Evolutionary conservation across 2,797 vertebrate species (phyloP).

Genomic region (Capromys pilorides): DNA sequence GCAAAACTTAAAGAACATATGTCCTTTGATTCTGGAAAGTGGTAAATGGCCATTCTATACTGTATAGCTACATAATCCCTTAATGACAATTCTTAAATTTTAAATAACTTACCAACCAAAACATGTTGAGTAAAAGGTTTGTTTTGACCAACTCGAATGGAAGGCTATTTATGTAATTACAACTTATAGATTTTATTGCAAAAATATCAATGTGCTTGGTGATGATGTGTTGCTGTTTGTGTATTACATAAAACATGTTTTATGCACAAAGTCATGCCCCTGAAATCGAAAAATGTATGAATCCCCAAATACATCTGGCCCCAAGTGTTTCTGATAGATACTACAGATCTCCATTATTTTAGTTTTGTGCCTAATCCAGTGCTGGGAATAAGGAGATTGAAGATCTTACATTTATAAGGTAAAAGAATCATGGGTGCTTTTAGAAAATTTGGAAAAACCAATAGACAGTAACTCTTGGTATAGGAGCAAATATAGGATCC

Average conservation of each 20-base stretch:
- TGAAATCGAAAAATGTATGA: conserved; percentile 14
- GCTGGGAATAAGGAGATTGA: neutral
- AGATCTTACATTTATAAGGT: neutral
- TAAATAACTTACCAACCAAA: neutral
- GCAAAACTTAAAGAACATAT: neutral
- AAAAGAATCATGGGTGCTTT: neutral
- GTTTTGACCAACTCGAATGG: neutral
- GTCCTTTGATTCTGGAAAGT: neutral
- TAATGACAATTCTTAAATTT: neutral
- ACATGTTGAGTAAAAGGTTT: neutral
- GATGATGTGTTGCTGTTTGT: neutral
- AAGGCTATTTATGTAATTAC: neutral
- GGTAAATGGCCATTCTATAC: neutral
- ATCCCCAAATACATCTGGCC: neutral
- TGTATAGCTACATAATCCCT: neutral
- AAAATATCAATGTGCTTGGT: neutral
- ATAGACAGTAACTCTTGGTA: neutral
- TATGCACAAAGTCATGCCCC: neutral
- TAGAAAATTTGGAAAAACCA: neutral
- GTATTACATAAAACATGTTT: neutral
- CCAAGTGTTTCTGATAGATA: neutral
- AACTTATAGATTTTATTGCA: neutral
- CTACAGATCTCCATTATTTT: neutral
- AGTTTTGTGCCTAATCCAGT: neutral
- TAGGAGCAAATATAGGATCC: neutral